phyloP scores from a whole-genome alignment of 2,888 invertebrate species.

The Metellina segmentata region DNA sequence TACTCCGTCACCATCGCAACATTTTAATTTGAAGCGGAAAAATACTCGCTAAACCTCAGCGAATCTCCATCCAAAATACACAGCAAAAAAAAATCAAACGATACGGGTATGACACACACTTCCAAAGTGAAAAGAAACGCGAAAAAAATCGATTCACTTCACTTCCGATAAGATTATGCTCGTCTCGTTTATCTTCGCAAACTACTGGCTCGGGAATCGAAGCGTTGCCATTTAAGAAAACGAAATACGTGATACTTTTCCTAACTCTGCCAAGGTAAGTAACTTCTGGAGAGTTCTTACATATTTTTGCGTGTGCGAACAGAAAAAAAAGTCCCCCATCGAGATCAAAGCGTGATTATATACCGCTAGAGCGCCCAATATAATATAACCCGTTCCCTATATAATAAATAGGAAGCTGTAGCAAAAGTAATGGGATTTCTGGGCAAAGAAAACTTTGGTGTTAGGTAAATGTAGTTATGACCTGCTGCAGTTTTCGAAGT shows the following conservation, averaged over 20 bases:
- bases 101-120: neutral
- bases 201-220: neutral
- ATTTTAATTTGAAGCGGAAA: neutral
- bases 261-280: neutral
- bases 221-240: constrained; percentile 12
- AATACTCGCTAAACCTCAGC: neutral
- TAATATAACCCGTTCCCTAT: neutral
- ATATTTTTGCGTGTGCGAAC: neutral
- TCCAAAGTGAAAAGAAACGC: neutral
- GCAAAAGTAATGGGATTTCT: neutral
- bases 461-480: neutral
- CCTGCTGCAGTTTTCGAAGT: too few relatives aligned
- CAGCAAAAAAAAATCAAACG: neutral
- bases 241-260: constrained; percentile 15
- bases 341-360: neutral
- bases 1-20: too few relatives aligned
- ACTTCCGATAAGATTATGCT: neutral
- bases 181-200: neutral
- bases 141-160: neutral
- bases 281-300: neutral
- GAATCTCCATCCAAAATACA: neutral
- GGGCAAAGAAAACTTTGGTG: neutral
- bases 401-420: neutral
- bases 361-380: neutral
- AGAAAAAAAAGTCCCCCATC: neutral